A percentile compares a stretch with the other conserved stretches of the same genome.
Conservation (phyloP, 2,888 invertebrate genomes). For the Drosophila fungiperda region DNA sequence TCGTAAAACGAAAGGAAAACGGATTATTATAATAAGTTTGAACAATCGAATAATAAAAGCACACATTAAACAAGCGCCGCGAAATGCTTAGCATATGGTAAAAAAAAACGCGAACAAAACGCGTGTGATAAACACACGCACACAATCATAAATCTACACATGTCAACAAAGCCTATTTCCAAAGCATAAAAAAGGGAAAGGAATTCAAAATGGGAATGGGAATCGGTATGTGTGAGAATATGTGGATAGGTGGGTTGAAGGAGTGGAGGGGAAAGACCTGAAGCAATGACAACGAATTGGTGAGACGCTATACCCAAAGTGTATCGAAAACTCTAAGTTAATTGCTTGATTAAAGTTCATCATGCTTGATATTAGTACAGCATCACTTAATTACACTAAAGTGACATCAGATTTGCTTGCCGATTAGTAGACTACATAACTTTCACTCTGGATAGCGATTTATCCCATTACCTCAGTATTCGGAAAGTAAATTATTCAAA, state of each 20-base stretch:
- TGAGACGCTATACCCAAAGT: constrained; percentile 12
- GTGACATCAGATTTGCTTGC: background rate
- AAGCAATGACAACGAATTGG: constrained; percentile 9
- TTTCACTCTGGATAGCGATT: background rate
- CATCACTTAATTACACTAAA: background rate
- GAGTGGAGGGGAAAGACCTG: background rate
- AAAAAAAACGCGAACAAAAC: constrained; percentile 55
- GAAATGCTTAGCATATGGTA: constrained; percentile 69
- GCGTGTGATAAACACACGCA: constrained; percentile 60
- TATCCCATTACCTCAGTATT: background rate
- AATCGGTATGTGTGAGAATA: constrained; percentile 1
- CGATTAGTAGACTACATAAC: background rate
- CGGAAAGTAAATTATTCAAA: background rate
- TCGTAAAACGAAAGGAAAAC: constrained; percentile 64
- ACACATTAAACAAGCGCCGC: constrained; percentile 51
- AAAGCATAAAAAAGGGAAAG: constrained; percentile 48
- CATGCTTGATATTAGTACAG: background rate
- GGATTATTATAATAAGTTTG: constrained; percentile 49
- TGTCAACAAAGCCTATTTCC: constrained; percentile 59
- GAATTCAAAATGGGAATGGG: constrained; percentile 13
- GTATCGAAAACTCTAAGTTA: background rate
- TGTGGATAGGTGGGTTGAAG: background rate
- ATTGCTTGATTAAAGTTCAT: background rate
- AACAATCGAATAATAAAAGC: constrained; percentile 57
- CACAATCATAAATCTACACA: constrained; percentile 40